phyloP scores from a whole-genome alignment of 2,797 vertebrate species.

The Platalea minor region DNA sequence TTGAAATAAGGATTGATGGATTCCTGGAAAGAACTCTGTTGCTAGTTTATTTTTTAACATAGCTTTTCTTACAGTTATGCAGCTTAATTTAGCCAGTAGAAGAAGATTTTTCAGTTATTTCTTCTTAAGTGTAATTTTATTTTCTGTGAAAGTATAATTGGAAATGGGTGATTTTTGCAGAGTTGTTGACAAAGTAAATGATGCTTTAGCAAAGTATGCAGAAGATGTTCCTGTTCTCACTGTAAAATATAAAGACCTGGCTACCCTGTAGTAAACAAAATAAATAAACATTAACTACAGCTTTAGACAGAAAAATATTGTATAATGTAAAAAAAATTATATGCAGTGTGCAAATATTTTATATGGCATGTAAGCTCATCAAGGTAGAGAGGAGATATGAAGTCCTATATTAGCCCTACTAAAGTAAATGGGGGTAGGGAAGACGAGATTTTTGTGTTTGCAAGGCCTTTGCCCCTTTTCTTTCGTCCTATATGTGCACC shows the following conservation, averaged over 20 bases:
- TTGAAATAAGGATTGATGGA: neutral
- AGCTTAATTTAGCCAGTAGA: neutral
- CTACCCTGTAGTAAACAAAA: neutral
- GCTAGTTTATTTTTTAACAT: neutral
- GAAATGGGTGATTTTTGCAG: neutral
- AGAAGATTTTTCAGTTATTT: neutral
- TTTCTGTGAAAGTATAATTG: conserved; percentile 33
- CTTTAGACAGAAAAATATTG: neutral
- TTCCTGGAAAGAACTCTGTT: neutral
- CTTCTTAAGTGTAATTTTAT: neutral
- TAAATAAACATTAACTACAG: neutral
- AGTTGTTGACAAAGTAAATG: neutral
- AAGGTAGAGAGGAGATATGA: neutral
- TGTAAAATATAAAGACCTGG: neutral
- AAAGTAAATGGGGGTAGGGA: neutral
- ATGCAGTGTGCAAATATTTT: neutral
- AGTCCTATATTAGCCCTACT: neutral
- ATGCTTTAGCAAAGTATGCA: neutral
- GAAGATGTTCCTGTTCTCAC: neutral
- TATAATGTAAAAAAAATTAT: neutral
- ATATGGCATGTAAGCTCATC: neutral
- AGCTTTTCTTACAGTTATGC: neutral
- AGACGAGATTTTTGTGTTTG: neutral
- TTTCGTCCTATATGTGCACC: fast-evolving
- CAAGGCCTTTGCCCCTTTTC: neutral